Base-by-base conservation (phyloP, 2,888 invertebrate genomes). In the Drosophila infuscata region DNA sequence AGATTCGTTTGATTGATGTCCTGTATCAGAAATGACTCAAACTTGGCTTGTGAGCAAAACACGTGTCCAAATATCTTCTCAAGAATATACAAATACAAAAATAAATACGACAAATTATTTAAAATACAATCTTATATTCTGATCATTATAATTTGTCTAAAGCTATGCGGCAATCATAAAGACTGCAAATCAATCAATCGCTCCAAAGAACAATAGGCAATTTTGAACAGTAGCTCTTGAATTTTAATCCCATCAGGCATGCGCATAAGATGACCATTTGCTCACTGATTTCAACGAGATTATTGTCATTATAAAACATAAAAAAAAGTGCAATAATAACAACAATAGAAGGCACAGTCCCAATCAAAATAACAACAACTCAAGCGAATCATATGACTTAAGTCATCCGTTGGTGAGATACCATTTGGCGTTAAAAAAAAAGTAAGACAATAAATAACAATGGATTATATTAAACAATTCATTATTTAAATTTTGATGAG, bases 141-240 rank as follows among this genome's bases (percentile, higher is more conserved):
- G 51, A 51, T 52, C 63, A 77, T 65, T 69, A 74, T 46, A 64
- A 65, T 77, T 73, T 69, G 61, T 67, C 77, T 72, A 68, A 79
- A 76, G 20, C 9, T 41, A 82, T 81, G 74, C 79, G 68, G 41
- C 68, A 81, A 67, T 70, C 70, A 70, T 77, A 76, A 77, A 72
- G 67, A 65, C 68, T 54, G 68, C 69, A 67, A 74, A 81, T 81
- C 82, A 82, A 82, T 82, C 77, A 82, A 77, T 59, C 33, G 65
- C 65, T 57, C 35, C n/a, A 51, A 61, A 57, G 36, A 70, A 82
- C 79, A 75, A 81, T 79, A 68, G 68, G 25, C 48, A 71, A 74
- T 72, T 72, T 70, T 70, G 74, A 64, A 81, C 83, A 83, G 83
- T 83, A 83, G 83, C 83, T 54, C 43, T 49, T 41, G 12, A 69